These are phyloP conservation scores for Girardinus metallicus DNA, from an alignment of 2,797 vertebrate species.

Conservation along the genomic window DNA sequence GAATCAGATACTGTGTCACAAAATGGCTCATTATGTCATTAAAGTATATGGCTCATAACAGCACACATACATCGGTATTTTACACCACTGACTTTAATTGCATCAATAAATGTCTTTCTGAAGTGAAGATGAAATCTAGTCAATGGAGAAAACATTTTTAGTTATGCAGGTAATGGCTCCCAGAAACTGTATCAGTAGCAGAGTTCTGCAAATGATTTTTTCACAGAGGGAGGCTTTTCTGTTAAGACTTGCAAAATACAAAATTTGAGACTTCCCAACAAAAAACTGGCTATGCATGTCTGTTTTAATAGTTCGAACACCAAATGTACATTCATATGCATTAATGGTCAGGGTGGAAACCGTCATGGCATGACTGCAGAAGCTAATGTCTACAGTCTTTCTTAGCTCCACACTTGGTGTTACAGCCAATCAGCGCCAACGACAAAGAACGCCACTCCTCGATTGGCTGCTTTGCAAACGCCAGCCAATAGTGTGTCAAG, in stretches of 20 bases:
- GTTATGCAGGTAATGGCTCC: slow-evolving; percentile 28
- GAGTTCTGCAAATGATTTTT: slow-evolving; percentile 2
- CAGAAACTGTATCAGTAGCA: slow-evolving; percentile 25
- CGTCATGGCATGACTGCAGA: neutral
- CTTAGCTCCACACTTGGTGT: neutral
- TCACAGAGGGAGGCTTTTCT: slow-evolving; percentile 28
- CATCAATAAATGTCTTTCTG: slow-evolving; percentile 8
- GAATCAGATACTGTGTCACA: neutral
- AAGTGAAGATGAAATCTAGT: neutral
- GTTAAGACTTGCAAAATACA: slow-evolving; percentile 39
- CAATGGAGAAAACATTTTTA: slow-evolving; percentile 6
- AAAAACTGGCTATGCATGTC: neutral
- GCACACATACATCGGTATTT: neutral
- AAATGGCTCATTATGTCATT: neutral
- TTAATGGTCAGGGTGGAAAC: neutral
- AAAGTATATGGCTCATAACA: neutral
- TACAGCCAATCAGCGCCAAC: neutral
- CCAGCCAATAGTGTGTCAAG: neutral
- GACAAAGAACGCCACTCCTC: neutral
- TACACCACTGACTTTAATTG: neutral
- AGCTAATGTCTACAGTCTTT: neutral
- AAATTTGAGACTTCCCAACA: slow-evolving; percentile 12
- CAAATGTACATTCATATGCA: neutral
- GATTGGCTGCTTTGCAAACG: neutral
- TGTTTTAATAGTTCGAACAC: neutral